A percentile compares a stretch with the other conserved stretches of the same genome.
Evolutionary conservation across 1,140 invertebrate species (phyloP).

Genomic region (Zaprionus vittiger): DNA sequence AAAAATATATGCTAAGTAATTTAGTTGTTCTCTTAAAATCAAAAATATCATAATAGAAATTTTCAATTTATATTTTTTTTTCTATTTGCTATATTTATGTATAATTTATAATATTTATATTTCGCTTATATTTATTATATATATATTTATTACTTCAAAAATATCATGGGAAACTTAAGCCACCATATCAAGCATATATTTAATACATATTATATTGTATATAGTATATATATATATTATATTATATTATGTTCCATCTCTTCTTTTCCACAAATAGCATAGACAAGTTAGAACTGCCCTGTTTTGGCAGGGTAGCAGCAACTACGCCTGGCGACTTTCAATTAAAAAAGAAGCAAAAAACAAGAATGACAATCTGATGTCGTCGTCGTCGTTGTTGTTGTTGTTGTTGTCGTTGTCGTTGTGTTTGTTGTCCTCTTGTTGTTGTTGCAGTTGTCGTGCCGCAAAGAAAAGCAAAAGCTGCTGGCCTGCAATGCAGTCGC

Average conservation of each 20-base stretch:
- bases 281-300: conserved; percentile 23
- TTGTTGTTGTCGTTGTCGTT: conserved; percentile 29
- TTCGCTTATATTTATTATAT: too few relatives aligned
- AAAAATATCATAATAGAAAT: too few relatives aligned
- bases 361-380: conserved; percentile 83
- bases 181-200: not conserved
- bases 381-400: conserved; percentile 51
- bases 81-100: too few relatives aligned
- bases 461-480: conserved; percentile 82
- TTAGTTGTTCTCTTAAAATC: too few relatives aligned
- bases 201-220: too few relatives aligned
- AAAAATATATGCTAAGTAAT: too few relatives aligned
- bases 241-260: not conserved
- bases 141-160: too few relatives aligned
- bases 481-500: conserved; percentile 66
- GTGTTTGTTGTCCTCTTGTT: conserved; percentile 26
- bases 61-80: too few relatives aligned
- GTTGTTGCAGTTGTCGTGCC: conserved; percentile 57
- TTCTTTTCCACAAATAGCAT: not conserved
- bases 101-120: too few relatives aligned
- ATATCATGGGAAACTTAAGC: not conserved
- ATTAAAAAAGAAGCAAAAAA: conserved; percentile 83
- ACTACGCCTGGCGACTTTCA: conserved; percentile 79
- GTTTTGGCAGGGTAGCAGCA: conserved; percentile 57
- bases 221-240: too few relatives aligned